These are phyloP conservation scores for Copidosoma aretas DNA, from an alignment of 2,888 invertebrate species.

Conservation along the genomic window DNA sequence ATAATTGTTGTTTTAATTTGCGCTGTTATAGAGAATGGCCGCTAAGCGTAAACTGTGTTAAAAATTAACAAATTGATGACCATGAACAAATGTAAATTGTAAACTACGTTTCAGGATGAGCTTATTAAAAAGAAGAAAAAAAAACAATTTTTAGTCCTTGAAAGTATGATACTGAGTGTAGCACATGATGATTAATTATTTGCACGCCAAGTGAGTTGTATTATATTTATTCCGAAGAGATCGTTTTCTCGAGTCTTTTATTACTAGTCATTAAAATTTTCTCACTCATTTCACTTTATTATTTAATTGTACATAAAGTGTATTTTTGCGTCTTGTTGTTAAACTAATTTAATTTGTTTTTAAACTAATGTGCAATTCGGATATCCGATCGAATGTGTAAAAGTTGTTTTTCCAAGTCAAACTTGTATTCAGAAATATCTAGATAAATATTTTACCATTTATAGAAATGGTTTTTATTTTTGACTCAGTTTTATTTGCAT, in stretches of 20 bases:
- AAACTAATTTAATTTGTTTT: conserved; percentile 5
- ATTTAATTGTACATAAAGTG: conserved; percentile 42
- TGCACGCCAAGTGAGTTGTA: conserved; percentile 63
- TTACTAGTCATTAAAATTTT: conserved; percentile 56
- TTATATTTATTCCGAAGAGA: conserved; percentile 57
- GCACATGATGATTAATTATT: conserved; percentile 62
- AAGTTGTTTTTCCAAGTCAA: conserved; percentile 1
- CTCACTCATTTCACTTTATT: conserved; percentile 61
- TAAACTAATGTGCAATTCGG: conserved; percentile 16
- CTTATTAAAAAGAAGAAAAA: conserved; percentile 58
- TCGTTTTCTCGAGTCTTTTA: conserved; percentile 56
- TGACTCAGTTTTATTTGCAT: not conserved
- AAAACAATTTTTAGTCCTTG: conserved; percentile 55
- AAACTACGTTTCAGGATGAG: conserved; percentile 63
- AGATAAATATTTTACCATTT: conserved; percentile 5
- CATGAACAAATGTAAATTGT: conserved; percentile 54
- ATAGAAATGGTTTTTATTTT: not conserved
- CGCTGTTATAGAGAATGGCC: not conserved
- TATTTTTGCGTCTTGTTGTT: too few species aligned
- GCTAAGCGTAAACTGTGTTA: conserved; percentile 36
- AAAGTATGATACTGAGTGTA: conserved; percentile 59
- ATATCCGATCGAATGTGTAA: conserved; percentile 36
- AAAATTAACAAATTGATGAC: conserved; percentile 51
- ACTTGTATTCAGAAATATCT: conserved; percentile 4
- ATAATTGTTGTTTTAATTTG: not conserved